These are phyloP conservation scores for Bursaphelenchus mucronatus DNA, from an alignment of 1,140 invertebrate genomes.

Conservation along the genomic window DNA sequence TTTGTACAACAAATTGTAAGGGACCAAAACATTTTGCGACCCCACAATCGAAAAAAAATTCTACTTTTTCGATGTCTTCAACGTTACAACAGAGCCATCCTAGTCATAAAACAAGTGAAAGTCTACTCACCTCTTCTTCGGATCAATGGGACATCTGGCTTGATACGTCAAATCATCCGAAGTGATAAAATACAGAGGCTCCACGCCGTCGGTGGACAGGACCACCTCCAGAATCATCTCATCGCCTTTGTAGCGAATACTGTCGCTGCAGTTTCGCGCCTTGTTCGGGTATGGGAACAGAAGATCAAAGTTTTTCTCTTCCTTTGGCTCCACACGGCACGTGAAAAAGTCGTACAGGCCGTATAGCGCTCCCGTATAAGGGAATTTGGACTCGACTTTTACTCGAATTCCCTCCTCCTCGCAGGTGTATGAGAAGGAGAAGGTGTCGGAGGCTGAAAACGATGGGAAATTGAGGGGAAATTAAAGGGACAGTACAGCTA, in stretches of 20 bases:
- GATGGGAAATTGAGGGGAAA: no score
- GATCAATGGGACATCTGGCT: conserved; percentile 50
- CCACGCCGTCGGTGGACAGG: conserved; percentile 58
- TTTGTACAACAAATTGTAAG: no score
- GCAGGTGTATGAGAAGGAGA: conserved; percentile 53
- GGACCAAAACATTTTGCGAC: no score
- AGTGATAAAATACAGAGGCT: conserved; percentile 60
- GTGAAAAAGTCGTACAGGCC: conserved; percentile 61
- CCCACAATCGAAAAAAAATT: no score
- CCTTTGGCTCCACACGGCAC: conserved; percentile 55
- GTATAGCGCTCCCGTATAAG: conserved; percentile 59
- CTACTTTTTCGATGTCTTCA: no score
- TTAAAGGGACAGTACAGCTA: no score
- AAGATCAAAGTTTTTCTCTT: conserved; percentile 47
- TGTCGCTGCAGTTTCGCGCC: conserved; percentile 56
- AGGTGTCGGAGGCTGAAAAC: conserved; percentile 55
- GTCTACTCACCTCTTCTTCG: background rate
- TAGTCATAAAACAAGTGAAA: no score
- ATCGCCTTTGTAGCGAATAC: conserved; percentile 54
- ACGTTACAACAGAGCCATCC: no score
- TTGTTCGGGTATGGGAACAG: conserved; percentile 57
- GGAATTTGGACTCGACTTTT: conserved; percentile 48
- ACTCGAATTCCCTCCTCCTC: conserved; percentile 50
- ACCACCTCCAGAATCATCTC: conserved; percentile 59
- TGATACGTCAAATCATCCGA: conserved; percentile 59